Conservation (phyloP, 64 coral and sea anemone species). For the Dendrophyllia cribrosa region DNA sequence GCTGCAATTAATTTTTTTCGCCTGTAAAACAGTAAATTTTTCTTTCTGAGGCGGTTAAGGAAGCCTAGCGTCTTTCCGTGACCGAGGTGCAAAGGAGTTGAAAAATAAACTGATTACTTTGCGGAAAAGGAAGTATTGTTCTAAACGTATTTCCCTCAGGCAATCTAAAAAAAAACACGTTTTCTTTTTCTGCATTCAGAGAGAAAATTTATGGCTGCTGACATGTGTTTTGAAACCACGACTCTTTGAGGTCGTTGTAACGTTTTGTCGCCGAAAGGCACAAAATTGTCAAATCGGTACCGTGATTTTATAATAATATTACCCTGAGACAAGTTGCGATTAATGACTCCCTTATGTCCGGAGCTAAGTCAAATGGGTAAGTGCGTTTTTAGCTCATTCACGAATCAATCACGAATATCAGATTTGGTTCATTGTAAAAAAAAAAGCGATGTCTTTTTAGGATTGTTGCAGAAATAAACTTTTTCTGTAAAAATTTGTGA, state of each 20-base stretch:
- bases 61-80: background rate
- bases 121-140: background rate
- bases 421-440: too few species aligned
- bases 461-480: too few species aligned
- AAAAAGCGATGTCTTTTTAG: too few species aligned
- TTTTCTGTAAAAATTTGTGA: too few species aligned
- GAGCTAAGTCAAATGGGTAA: background rate
- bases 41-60: background rate
- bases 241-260: too few species aligned
- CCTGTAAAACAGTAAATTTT: background rate
- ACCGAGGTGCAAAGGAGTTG: background rate
- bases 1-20: background rate
- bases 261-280: too few species aligned
- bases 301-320: background rate
- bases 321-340: background rate
- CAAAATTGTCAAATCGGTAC: background rate
- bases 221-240: background rate
- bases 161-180: background rate
- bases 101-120: slow-evolving; percentile 12
- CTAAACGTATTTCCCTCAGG: background rate
- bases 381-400: background rate
- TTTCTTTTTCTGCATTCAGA: too few species aligned
- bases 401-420: too few species aligned
- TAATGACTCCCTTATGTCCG: background rate
- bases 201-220: background rate